Evolutionary conservation across 2,113 vertebrate genomes (phyloP).

Genomic region (Crotophaga sulcirostris): DNA sequence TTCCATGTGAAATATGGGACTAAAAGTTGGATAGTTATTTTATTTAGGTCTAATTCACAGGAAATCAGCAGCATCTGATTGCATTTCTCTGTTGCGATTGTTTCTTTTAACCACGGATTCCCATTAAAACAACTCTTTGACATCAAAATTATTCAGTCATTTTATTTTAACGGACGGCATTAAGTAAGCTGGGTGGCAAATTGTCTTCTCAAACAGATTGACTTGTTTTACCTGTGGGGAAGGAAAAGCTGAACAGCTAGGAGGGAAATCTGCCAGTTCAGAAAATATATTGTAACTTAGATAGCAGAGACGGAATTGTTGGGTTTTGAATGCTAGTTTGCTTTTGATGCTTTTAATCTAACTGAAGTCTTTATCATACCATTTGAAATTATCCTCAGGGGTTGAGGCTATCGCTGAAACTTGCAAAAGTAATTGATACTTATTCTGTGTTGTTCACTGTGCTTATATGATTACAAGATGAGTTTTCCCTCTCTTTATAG

Average conservation of each 20-base stretch:
- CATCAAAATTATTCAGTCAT: slow-evolving; percentile 32
- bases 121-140: background rate
- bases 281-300: slow-evolving; percentile 46
- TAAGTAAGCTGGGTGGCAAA: slow-evolving; percentile 54
- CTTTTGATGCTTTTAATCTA: slow-evolving; percentile 63
- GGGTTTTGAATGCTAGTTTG: slow-evolving; percentile 61
- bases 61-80: background rate
- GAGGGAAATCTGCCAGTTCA: slow-evolving; percentile 57
- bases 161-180: slow-evolving; percentile 47
- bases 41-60: background rate
- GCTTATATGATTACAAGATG: slow-evolving; percentile 57
- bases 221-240: slow-evolving; percentile 58
- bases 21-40: background rate
- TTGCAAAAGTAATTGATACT: slow-evolving; percentile 66
- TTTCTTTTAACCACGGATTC: slow-evolving; percentile 12
- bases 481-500: slow-evolving; percentile 36
- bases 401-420: slow-evolving; percentile 34
- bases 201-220: slow-evolving; percentile 34
- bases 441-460: slow-evolving; percentile 56
- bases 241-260: slow-evolving; percentile 57
- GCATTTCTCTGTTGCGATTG: background rate
- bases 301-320: background rate
- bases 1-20: background rate
- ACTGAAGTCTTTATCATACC: slow-evolving; percentile 57
- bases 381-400: slow-evolving; percentile 43